These are phyloP conservation scores for Onthophagus taurus DNA, from an alignment of 1,140 invertebrate species.

Conservation along the genomic window DNA sequence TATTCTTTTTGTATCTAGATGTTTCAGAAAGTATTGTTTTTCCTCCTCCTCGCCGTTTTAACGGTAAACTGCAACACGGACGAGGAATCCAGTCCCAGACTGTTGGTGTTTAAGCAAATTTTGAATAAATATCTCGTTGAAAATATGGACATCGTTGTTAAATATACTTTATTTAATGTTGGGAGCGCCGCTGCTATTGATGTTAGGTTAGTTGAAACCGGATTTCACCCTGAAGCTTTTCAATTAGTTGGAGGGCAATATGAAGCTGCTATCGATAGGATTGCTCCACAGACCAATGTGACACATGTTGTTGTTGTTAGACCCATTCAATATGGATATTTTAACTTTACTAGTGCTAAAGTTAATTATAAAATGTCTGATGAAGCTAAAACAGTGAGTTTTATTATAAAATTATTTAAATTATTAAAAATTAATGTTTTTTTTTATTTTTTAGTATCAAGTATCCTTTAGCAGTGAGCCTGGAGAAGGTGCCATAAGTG, in stretches of 20 bases:
- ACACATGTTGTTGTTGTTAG: slow-evolving; percentile 87
- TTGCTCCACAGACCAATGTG: slow-evolving; percentile 86
- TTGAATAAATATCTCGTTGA: slow-evolving; percentile 99
- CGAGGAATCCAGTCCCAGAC: slow-evolving; percentile 58
- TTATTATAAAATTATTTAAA: slow-evolving; percentile 7
- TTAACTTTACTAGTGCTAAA: slow-evolving; percentile 95
- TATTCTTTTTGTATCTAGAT: background rate
- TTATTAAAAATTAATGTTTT: too few species aligned
- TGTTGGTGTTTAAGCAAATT: slow-evolving; percentile 80
- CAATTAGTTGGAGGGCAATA: slow-evolving; percentile 77
- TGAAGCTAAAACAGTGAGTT: slow-evolving; percentile 51
- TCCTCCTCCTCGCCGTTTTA: background rate
- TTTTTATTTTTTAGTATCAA: slow-evolving; percentile 51
- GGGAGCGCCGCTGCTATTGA: slow-evolving; percentile 79
- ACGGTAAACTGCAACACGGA: slow-evolving; percentile 34
- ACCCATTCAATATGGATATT: slow-evolving; percentile 85
- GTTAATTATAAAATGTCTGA: slow-evolving; percentile 80
- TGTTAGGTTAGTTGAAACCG: slow-evolving; percentile 79
- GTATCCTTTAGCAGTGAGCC: slow-evolving; percentile 88
- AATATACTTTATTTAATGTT: slow-evolving; percentile 80
- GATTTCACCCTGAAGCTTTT: slow-evolving; percentile 85
- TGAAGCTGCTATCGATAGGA: slow-evolving; percentile 73
- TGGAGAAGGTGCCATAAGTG: slow-evolving; percentile 92
- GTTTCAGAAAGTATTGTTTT: slow-evolving; percentile 2
- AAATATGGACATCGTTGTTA: slow-evolving; percentile 91